Percentiles rank a stretch among this genome's conserved stretches.
These are phyloP conservation scores for Paramisgurnus dabryanus DNA, from an alignment of 2,113 vertebrate species.

Conservation along the genomic window DNA sequence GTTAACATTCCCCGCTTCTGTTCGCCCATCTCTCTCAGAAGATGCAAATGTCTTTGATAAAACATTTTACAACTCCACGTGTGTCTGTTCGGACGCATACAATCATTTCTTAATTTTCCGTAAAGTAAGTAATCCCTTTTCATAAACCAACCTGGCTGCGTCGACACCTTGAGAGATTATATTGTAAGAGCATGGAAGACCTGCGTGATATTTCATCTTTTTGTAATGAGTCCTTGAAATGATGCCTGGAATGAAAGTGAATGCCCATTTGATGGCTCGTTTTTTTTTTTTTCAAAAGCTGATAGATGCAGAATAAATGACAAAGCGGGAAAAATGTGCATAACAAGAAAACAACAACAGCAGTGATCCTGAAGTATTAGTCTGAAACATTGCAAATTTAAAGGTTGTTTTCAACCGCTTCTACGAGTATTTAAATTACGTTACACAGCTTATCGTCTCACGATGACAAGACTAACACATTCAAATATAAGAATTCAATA, in stretches of 20 bases:
- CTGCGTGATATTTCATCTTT: neutral
- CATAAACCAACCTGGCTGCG: neutral
- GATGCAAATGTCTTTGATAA: constrained; percentile 73
- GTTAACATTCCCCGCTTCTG: constrained; percentile 87
- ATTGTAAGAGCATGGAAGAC: constrained; percentile 1
- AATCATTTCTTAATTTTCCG: neutral
- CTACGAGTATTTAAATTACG: neutral
- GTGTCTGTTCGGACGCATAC: constrained; percentile 30
- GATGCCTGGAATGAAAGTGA: neutral
- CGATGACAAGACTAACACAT: neutral
- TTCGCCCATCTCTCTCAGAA: constrained; percentile 77
- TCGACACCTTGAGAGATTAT: constrained; percentile 12
- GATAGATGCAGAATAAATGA: neutral
- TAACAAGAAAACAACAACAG: neutral
- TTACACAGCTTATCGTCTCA: neutral
- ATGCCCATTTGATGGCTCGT: neutral
- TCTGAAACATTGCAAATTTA: neutral
- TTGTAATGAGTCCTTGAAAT: constrained; percentile 13
- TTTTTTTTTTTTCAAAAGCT: neutral
- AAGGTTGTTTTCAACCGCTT: neutral
- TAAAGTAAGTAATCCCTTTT: constrained; percentile 5
- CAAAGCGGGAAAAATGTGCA: neutral
- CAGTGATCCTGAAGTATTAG: neutral
- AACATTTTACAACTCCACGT: constrained; percentile 42
- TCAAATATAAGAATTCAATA: neutral